Base-by-base conservation (phyloP, 1,140 invertebrate species). In the Ctenoplectra terminalis region DNA sequence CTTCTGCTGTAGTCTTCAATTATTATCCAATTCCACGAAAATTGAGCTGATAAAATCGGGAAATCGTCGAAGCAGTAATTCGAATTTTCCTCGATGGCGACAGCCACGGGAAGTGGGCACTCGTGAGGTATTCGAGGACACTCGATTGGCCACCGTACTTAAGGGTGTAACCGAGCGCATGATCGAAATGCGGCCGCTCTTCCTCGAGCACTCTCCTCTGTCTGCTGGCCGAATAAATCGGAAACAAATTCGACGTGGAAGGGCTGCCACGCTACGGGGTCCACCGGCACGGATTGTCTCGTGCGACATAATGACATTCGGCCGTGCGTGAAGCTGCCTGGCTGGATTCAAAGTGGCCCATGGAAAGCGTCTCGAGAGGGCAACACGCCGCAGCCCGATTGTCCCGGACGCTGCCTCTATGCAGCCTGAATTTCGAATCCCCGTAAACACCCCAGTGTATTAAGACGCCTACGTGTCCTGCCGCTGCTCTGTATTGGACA, bases 361-460 rank as follows among this genome's bases (percentile, higher is more conserved):
- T 71, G 84, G 82, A 83, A 83, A 79, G 61, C 73, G 81, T 89
- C 79, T 86, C 76, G 84, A 78, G 87, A 85, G 75, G 74, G 81
- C 76, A 56, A 81, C 61, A 76, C 34, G 73, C 72, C 80, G 50
- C 50, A 69, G 58, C 31, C 67, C 77, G 64, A 60, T 78, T 70
- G 64, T 48, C 75, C 64, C 75, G n/a, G 15, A 37, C 56, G 66
- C 37, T 37, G 67, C 71, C 67, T 81, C 82, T 63, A 83, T 75
- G 86, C 81, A 78, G 67, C 37, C 86, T 83, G 86, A 87, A 88
- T 86, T 85, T 88, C 86, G 78, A 88, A 88, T 88, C 61, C 76
- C 56, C 76, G 83, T 73, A 88, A 88, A 87, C 86, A 88, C 86
- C 87, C 87, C 43, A 83, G 87, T 88, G 87, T 88, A 88, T 88